phyloP scores from a whole-genome alignment of 2,113 vertebrate species.

The Thermophis baileyi region DNA sequence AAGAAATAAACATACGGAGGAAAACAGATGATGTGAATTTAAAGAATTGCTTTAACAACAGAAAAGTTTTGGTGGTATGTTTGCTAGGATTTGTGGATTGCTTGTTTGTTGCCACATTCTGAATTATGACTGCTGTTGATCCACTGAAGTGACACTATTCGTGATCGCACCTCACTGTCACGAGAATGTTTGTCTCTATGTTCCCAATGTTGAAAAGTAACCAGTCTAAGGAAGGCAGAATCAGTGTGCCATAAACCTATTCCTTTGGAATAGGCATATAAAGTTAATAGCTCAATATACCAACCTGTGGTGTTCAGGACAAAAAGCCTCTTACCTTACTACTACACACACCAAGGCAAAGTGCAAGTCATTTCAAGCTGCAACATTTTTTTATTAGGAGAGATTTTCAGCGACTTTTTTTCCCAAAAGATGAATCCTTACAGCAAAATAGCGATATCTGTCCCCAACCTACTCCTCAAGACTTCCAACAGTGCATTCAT shows the following conservation, averaged over 20 bases:
- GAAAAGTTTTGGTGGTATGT: not conserved
- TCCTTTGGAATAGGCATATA: not conserved
- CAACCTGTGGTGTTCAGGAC: not conserved
- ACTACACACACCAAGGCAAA: not conserved
- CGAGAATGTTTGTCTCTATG: not conserved
- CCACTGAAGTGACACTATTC: not conserved
- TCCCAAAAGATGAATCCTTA: not conserved
- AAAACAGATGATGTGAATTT: not conserved
- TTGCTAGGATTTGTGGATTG: not conserved
- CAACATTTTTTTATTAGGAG: not conserved
- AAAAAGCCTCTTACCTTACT: not conserved
- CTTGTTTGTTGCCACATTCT: not conserved
- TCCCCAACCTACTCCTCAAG: not conserved
- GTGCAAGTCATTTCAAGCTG: not conserved
- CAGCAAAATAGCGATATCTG: not conserved
- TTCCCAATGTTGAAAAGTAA: not conserved
- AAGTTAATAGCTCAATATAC: not conserved
- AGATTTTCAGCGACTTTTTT: not conserved
- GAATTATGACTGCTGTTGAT: not conserved
- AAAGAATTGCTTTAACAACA: not conserved
- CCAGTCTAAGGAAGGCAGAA: not conserved
- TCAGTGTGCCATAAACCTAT: not conserved
- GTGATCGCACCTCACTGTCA: not conserved
- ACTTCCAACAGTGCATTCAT: not conserved
- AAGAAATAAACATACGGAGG: not conserved